Conservation (phyloP, 2,797 vertebrate species). For the Acanthurus lineatus region DNA sequence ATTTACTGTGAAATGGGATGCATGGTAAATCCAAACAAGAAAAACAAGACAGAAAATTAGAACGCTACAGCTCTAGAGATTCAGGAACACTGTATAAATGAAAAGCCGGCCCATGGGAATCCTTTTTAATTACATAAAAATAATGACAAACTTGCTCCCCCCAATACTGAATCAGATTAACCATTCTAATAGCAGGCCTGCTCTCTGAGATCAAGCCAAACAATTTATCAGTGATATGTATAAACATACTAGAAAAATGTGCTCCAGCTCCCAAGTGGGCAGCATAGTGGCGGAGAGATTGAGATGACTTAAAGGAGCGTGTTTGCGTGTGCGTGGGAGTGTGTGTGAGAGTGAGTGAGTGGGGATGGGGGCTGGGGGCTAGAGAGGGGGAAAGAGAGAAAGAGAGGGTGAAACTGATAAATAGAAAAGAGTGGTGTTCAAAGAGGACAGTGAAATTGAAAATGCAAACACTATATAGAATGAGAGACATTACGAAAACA, state of each 20-base stretch:
- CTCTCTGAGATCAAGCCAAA: conserved; percentile 63
- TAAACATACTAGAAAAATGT: conserved; percentile 65
- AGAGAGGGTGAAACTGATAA: conserved; percentile 47
- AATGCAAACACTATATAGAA: conserved; percentile 48
- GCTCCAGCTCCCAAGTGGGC: conserved; percentile 57
- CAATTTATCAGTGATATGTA: conserved; percentile 68
- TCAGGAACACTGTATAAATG: conserved; percentile 46
- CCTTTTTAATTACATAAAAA: conserved; percentile 72
- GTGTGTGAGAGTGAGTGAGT: background rate
- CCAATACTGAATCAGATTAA: conserved; percentile 64
- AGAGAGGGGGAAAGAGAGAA: background rate
- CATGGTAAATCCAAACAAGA: conserved; percentile 15
- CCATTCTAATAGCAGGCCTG: conserved; percentile 60
- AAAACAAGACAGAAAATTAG: conserved; percentile 30
- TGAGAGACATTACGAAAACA: conserved; percentile 62
- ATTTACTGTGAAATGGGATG: background rate
- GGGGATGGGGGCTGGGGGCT: too few species aligned
- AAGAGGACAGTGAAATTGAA: conserved; percentile 52
- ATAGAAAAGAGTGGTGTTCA: conserved; percentile 33
- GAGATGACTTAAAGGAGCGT: conserved; percentile 28
- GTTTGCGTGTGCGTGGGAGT: background rate
- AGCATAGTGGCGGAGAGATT: conserved; percentile 33
- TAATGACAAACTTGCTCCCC: conserved; percentile 63
- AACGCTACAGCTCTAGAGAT: conserved; percentile 17
- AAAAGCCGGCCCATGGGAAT: conserved; percentile 54